Conservation (phyloP, 2,888 invertebrate species). For the Rutpela maculata region DNA sequence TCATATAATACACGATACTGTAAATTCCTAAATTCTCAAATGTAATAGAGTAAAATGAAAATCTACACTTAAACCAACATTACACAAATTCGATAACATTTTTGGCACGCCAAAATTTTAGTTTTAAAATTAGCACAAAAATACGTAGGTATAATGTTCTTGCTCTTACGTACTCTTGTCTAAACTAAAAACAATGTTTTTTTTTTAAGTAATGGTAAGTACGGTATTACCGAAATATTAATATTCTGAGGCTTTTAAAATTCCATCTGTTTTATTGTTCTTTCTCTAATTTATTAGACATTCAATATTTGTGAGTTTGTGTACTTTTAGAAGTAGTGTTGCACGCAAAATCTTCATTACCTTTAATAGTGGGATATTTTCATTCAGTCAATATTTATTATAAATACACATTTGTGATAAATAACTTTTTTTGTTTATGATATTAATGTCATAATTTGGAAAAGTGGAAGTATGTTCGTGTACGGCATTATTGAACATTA, state of each 20-base stretch:
- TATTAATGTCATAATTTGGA: constrained; percentile 44
- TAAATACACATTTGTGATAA: constrained; percentile 50
- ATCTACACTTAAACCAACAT: too few species aligned
- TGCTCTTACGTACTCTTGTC: too few species aligned
- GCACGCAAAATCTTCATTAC: constrained; percentile 61
- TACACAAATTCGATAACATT: too few species aligned
- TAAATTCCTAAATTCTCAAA: too few species aligned
- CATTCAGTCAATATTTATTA: constrained; percentile 57
- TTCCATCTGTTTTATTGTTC: constrained; percentile 13
- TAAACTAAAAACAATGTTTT: too few species aligned
- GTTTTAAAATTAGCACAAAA: too few species aligned
- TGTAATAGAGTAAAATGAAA: too few species aligned
- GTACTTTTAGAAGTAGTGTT: constrained; percentile 22
- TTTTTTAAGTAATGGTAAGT: too few species aligned
- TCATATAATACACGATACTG: too few species aligned
- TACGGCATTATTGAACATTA: constrained; percentile 30
- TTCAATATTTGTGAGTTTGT: constrained; percentile 41
- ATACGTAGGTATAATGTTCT: too few species aligned
- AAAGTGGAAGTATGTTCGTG: constrained; percentile 36
- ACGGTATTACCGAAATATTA: background rate
- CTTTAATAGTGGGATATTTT: constrained; percentile 57
- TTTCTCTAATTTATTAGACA: constrained; percentile 33
- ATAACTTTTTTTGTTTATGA: constrained; percentile 48
- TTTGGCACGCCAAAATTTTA: too few species aligned
- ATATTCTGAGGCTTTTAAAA: constrained; percentile 15